Evolutionary conservation across 2,797 vertebrate species (phyloP).

Genomic region (Acestrorhynchus altus): DNA sequence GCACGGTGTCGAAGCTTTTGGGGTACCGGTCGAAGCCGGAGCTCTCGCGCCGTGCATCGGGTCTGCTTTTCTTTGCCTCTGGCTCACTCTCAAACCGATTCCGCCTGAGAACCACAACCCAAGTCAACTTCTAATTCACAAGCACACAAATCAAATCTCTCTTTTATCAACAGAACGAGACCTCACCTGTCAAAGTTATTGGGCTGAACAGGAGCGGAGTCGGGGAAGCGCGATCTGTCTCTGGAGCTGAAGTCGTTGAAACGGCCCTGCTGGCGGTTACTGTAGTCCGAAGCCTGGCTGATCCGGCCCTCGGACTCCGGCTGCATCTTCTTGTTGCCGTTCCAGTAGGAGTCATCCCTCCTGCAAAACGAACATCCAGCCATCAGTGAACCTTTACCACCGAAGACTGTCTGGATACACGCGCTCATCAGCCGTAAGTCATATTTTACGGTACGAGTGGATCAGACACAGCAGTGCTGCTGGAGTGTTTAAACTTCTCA

Average conservation of each 20-base stretch:
- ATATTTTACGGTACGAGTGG: no score
- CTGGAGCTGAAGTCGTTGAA: constrained; percentile 91
- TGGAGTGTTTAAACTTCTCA: no score
- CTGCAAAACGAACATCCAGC: constrained; percentile 72
- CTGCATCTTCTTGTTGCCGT: constrained; percentile 90
- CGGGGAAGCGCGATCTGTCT: constrained; percentile 88
- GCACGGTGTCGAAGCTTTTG: constrained; percentile 88
- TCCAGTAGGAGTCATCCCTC: constrained; percentile 94
- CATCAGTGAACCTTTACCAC: not conserved
- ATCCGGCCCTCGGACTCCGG: constrained; percentile 87
- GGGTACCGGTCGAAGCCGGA: constrained; percentile 90
- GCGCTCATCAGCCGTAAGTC: no score
- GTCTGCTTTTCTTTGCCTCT: constrained; percentile 91
- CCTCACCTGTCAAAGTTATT: constrained; percentile 90
- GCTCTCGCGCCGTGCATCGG: constrained; percentile 83
- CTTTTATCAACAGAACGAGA: not conserved
- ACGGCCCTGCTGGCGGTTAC: constrained; percentile 89
- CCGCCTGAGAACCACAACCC: constrained; percentile 74
- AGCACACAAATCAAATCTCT: no score
- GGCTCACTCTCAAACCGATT: constrained; percentile 89
- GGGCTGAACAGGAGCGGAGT: constrained; percentile 80
- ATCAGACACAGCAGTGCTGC: no score
- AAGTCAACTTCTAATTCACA: not conserved
- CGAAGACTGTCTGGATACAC: not conserved
- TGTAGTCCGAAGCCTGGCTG: constrained; percentile 88